A percentile compares a stretch with the other conserved stretches of the same genome.
Conservation (phyloP, 2,113 vertebrate genomes). For the Gasterosteus aculeatus region DNA sequence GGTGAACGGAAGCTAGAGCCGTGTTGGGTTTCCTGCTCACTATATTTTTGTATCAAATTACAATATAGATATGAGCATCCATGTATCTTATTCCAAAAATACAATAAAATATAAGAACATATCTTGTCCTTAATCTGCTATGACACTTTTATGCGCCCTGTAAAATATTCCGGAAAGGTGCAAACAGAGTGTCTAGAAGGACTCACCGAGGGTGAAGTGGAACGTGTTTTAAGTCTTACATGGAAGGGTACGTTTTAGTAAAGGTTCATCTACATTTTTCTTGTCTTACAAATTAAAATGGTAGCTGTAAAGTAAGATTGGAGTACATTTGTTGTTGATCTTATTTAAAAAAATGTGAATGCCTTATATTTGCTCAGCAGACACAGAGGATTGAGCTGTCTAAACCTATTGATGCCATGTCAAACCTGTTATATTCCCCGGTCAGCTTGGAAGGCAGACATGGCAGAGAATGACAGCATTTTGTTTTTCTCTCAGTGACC, state of each 20-base stretch:
- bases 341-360: not conserved
- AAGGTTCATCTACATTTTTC: not conserved
- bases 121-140: not conserved
- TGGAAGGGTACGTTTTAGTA: not conserved
- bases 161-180: not conserved
- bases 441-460: constrained; percentile 24
- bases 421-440: constrained; percentile 34
- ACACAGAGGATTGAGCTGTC: constrained; percentile 43
- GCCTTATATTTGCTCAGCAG: constrained; percentile 23
- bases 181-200: not conserved
- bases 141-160: not conserved
- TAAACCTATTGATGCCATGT: constrained; percentile 39
- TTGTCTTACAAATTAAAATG: not conserved
- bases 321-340: not conserved
- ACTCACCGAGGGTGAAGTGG: not conserved
- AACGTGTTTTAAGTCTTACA: not conserved
- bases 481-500: constrained; percentile 64
- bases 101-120: not conserved
- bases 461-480: constrained; percentile 30
- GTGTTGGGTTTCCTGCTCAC: not conserved
- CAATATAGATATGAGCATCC: not conserved
- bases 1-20: not conserved
- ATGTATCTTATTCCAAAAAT: not conserved
- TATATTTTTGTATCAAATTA: not conserved
- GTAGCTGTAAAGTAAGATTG: not conserved